Base-by-base conservation (phyloP, 2,113 vertebrate species). In the Telmatochromis sp. region DNA sequence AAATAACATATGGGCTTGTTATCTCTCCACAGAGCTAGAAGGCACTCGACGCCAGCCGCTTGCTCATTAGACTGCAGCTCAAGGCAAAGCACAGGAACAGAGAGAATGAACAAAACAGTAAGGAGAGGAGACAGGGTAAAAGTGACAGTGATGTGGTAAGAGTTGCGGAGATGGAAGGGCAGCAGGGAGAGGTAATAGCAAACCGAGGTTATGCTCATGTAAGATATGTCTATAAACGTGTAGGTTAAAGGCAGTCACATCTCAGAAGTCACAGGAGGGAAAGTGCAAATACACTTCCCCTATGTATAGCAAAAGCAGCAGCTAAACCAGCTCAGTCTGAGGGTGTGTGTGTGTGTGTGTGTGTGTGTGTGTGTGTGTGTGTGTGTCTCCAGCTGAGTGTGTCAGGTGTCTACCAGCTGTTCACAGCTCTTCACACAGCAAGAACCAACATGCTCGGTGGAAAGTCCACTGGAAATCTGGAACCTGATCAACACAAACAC, bases 1-100 rank as follows among this genome's bases (percentile, higher is more conserved):
- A 92, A 91, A 94, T 93, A 93, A 87, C 92, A 94, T 90, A 92
- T 86, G 89, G 89, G 90, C 93, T 95, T 92, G 90, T 92, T 94
- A 94, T 92, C 83, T 86, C 84, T 81, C 80, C 80, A 90, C 86
- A 71, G 79, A 92, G 87, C 91, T n/a, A 50, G 82, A 50, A 91
- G 91, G 84, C 58, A 17, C 81, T 91, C 88, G 85, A 84, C 26
- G 80, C 63, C 82, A 82, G 89, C 86, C 87, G 87, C 81, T 73
- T 86, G 75, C 88, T 95, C 93, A 95, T 95, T 95, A 93, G 89
- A 92, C 86, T 80, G 81, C 81, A 86, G 91, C 90, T 88, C 78
- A 91, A 87, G 87, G 93, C 89, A 58, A 90, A 89, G 51, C 45
- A 28, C 17, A 51, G 80, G 51, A 65, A 87, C 53, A 33, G 47